phyloP scores from a whole-genome alignment of 2,888 invertebrate species.

The Scaeva pyrastri region DNA sequence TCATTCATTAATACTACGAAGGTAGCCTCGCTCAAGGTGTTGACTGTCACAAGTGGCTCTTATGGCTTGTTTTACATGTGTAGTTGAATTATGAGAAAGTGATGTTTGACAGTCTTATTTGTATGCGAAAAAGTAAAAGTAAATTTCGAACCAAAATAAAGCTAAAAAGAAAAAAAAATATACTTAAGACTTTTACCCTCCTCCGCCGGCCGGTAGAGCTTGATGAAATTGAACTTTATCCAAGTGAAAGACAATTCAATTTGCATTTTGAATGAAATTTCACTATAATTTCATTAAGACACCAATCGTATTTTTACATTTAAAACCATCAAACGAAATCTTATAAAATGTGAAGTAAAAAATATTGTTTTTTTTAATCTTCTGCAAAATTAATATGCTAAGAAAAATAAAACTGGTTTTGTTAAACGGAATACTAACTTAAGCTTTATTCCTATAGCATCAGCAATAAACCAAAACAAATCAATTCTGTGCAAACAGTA shows the following conservation, averaged over 20 bases:
- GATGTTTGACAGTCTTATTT: constrained; percentile 45
- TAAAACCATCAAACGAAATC: not conserved
- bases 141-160: constrained; percentile 37
- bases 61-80: constrained; percentile 37
- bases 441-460: not conserved
- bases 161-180: not conserved
- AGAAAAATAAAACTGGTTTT: not conserved
- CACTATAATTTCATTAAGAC: not conserved
- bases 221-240: constrained; percentile 35
- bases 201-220: constrained; percentile 1
- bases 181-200: not conserved
- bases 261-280: constrained; percentile 7
- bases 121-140: constrained; percentile 69
- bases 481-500: not conserved
- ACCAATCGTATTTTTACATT: not conserved
- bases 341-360: not conserved
- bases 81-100: constrained; percentile 63
- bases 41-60: constrained; percentile 40
- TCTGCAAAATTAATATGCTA: not conserved
- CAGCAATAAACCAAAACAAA: not conserved
- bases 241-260: constrained; percentile 51
- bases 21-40: constrained; percentile 32
- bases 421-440: not conserved
- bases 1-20: constrained; percentile 44
- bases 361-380: not conserved